Evolutionary conservation across 2,888 invertebrate genomes (phyloP).

Genomic region (Acanthosoma haemorrhoidale): DNA sequence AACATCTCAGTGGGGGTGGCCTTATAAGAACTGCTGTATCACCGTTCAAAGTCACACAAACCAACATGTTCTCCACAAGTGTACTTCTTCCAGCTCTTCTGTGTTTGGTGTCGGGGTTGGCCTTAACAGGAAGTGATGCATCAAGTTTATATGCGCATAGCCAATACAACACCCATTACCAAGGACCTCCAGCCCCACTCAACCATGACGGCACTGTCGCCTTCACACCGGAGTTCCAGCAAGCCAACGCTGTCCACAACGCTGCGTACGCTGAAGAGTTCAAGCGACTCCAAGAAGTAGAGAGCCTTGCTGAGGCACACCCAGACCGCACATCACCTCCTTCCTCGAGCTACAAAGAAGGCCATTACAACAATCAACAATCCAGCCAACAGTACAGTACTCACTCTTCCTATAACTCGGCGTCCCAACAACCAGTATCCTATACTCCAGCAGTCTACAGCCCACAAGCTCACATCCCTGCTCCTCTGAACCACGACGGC

Average conservation of each 20-base stretch:
- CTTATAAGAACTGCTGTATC: no score
- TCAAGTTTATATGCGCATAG: no score
- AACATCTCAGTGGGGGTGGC: no score
- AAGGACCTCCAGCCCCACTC: conserved; percentile 12
- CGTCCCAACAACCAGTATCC: not conserved
- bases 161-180: not conserved
- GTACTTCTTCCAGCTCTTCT: not conserved
- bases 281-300: conserved; percentile 38
- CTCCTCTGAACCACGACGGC: conserved; percentile 30
- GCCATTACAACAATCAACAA: not conserved
- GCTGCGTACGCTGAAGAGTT: conserved; percentile 20
- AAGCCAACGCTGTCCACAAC: conserved; percentile 26
- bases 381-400: not conserved
- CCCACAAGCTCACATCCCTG: not conserved
- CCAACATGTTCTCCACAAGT: not conserved
- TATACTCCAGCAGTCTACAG: not conserved
- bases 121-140: not conserved
- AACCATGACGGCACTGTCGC: conserved; percentile 34
- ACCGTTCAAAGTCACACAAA: no score
- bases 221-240: conserved; percentile 25
- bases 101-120: not conserved
- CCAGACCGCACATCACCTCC: not conserved
- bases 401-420: not conserved
- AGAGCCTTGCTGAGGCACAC: conserved; percentile 23
- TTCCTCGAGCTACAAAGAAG: not conserved